Conservation (phyloP, 2,113 vertebrate genomes). For the Pangasianodon hypophthalmus region DNA sequence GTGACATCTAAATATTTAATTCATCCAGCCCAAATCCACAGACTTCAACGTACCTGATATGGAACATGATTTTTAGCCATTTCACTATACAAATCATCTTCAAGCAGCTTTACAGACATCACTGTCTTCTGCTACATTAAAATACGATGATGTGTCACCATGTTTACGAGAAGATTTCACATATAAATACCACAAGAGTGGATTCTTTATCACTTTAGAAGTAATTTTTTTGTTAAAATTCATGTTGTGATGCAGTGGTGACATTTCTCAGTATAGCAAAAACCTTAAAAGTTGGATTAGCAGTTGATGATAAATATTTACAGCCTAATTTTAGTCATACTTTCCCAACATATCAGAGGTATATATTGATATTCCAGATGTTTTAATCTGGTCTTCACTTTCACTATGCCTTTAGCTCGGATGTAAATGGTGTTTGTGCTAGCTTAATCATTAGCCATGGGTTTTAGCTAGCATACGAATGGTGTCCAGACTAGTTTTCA, state of each 20-base stretch:
- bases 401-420: background rate
- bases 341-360: background rate
- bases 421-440: background rate
- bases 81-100: background rate
- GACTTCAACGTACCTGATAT: background rate
- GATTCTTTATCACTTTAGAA: no score
- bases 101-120: no score
- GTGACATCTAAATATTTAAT: background rate
- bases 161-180: no score
- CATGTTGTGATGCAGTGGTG: no score
- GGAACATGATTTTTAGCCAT: background rate
- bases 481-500: background rate
- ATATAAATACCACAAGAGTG: no score
- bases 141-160: no score
- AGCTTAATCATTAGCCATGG: background rate
- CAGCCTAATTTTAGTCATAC: background rate
- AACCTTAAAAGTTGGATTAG: background rate
- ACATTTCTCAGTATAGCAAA: no score
- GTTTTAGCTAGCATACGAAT: background rate
- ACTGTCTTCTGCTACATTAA: no score
- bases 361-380: background rate
- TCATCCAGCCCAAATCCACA: background rate
- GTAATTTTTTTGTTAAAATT: no score
- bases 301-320: background rate
- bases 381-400: background rate